Percentiles rank a stretch among this genome's conserved stretches.
These are phyloP conservation scores for Baccha elongata DNA, from an alignment of 2,888 invertebrate species.

Conservation along the genomic window DNA sequence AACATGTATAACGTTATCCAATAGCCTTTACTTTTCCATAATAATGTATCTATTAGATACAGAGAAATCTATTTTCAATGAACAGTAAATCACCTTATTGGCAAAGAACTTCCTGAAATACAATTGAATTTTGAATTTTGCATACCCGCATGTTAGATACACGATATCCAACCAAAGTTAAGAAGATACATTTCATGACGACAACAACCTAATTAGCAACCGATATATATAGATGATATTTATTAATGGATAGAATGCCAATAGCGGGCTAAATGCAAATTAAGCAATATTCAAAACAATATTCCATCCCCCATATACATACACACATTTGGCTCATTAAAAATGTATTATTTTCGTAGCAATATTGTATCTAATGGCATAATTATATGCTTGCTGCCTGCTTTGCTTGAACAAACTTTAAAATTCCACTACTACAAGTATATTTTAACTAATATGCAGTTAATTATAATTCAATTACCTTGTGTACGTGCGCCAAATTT, in stretches of 20 bases:
- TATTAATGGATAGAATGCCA: conserved; percentile 42
- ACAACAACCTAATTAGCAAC: conserved; percentile 53
- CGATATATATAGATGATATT: too few relatives aligned
- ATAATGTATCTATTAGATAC: conserved; percentile 19
- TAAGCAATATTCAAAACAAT: conserved; percentile 32
- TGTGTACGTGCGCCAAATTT: conserved; percentile 69
- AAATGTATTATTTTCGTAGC: conserved; percentile 49
- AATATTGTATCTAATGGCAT: conserved; percentile 17
- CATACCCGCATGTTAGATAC: background rate
- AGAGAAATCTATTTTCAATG: conserved; percentile 19
- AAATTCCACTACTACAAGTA: conserved; percentile 21
- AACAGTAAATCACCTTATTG: conserved; percentile 30
- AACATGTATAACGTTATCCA: too few relatives aligned
- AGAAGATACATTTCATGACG: conserved; percentile 34
- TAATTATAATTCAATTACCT: conserved; percentile 72
- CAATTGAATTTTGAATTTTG: conserved; percentile 12
- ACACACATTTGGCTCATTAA: conserved; percentile 38
- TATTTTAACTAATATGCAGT: conserved; percentile 58
- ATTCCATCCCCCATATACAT: conserved; percentile 7
- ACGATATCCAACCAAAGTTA: background rate
- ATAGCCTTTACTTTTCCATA: background rate
- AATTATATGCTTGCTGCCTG: conserved; percentile 1
- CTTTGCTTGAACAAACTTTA: conserved; percentile 26
- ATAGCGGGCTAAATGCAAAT: conserved; percentile 52
- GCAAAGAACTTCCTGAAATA: conserved; percentile 42